Percentiles rank a stretch among this genome's conserved stretches.
Evolutionary conservation across 2,888 invertebrate species (phyloP).

Genomic region (Eupithecia vulgata): DNA sequence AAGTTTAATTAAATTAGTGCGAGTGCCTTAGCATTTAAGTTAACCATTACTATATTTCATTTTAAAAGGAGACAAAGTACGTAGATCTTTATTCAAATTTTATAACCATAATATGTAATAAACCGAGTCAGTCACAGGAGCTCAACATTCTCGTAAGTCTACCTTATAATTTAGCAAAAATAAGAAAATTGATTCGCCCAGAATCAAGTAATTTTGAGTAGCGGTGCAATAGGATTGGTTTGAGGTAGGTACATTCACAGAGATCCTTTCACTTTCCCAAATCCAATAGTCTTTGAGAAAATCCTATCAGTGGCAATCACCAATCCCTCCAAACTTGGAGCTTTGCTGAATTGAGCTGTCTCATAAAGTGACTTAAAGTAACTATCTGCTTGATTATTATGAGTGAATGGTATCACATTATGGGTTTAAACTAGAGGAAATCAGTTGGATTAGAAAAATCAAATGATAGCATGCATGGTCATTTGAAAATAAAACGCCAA

Average conservation of each 20-base stretch:
- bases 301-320: conserved; percentile 31
- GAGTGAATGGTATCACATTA: conserved; percentile 1
- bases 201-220: conserved; percentile 2
- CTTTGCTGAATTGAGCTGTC: conserved; percentile 36
- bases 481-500: too few relatives aligned
- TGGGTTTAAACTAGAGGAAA: not conserved
- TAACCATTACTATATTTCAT: not conserved
- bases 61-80: not conserved
- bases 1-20: conserved; percentile 1
- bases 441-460: not conserved
- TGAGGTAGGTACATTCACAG: conserved; percentile 14
- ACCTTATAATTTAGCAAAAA: not conserved
- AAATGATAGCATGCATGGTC: not conserved
- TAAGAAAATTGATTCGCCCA: not conserved
- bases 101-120: too few relatives aligned
- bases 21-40: not conserved
- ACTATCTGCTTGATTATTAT: conserved; percentile 13
- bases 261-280: conserved; percentile 25
- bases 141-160: too few relatives aligned
- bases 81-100: not conserved
- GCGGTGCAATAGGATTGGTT: not conserved
- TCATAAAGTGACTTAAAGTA: conserved; percentile 23
- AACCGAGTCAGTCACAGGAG: too few relatives aligned
- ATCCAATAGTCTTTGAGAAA: conserved; percentile 33
- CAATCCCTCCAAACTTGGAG: conserved; percentile 20